Evolutionary conservation across 2,888 invertebrate genomes (phyloP).

Genomic region (Perithous albicinctus): DNA sequence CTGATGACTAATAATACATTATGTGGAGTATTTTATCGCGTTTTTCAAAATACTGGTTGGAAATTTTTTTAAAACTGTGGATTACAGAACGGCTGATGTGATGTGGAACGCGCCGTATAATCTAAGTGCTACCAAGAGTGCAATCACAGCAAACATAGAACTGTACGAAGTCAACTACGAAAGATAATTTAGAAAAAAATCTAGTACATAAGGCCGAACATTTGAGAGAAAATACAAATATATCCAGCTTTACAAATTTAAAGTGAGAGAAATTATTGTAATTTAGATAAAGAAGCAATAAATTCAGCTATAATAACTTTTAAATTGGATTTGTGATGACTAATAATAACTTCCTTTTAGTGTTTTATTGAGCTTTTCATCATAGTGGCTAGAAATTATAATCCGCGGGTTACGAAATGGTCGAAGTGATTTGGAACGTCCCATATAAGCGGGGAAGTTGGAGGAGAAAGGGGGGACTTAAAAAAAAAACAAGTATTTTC

Average conservation of each 20-base stretch:
- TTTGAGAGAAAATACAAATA: not conserved
- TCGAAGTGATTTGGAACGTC: not conserved
- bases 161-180: no score
- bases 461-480: not conserved
- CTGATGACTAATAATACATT: no score
- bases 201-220: not conserved
- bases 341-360: not conserved
- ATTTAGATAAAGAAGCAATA: not conserved
- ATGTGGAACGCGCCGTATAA: no score
- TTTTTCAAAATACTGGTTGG: no score
- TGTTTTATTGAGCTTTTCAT: not conserved
- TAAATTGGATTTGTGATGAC: not conserved
- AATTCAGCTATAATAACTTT: not conserved
- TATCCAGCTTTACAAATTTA: not conserved
- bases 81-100: no score
- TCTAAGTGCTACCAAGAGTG: no score
- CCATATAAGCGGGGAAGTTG: not conserved
- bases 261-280: not conserved
- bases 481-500: no score
- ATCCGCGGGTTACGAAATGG: not conserved
- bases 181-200: not conserved
- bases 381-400: not conserved
- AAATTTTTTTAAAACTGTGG: no score
- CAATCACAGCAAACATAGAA: not conserved
- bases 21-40: no score